Conservation (phyloP, 30 jellyfish, hydroid and myxozoan species). For the Chrysaora quinquecirrha region DNA sequence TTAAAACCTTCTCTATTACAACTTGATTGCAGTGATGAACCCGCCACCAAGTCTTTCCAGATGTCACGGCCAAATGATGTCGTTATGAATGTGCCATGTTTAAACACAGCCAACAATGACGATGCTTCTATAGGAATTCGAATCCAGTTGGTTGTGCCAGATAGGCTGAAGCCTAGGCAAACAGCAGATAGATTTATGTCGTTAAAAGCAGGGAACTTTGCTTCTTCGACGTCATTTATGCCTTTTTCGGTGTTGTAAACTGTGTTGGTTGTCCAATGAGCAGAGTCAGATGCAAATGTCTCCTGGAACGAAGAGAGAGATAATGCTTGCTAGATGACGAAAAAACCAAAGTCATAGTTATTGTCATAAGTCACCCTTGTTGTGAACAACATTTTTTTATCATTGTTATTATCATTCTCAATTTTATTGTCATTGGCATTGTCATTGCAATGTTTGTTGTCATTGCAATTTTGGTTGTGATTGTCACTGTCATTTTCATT, state of each 20-base stretch:
- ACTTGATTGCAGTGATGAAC: constrained; percentile 12
- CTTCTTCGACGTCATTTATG: constrained; percentile 8
- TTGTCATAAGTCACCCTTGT: no score
- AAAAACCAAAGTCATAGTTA: not conserved
- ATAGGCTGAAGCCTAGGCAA: constrained; percentile 35
- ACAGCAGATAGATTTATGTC: not conserved
- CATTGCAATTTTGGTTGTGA: no score
- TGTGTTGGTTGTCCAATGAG: constrained; percentile 19
- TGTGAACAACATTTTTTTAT: no score
- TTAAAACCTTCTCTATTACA: constrained; percentile 53
- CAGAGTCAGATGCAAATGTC: not conserved
- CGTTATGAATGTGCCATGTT: not conserved
- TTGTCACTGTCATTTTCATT: no score
- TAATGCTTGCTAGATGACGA: not conserved
- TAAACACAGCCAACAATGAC: not conserved
- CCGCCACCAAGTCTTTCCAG: constrained; percentile 34
- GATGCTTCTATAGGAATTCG: constrained; percentile 1
- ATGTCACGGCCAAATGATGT: not conserved
- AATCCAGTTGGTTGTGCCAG: constrained; percentile 3
- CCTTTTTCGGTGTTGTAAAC: not conserved
- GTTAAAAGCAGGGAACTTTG: constrained; percentile 26
- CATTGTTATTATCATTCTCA: no score
- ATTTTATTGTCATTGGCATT: no score
- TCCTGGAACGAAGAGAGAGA: not conserved
- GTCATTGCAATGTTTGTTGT: no score